Base-by-base conservation (phyloP, 2,113 vertebrate species). In the Emydura subglobosa region DNA sequence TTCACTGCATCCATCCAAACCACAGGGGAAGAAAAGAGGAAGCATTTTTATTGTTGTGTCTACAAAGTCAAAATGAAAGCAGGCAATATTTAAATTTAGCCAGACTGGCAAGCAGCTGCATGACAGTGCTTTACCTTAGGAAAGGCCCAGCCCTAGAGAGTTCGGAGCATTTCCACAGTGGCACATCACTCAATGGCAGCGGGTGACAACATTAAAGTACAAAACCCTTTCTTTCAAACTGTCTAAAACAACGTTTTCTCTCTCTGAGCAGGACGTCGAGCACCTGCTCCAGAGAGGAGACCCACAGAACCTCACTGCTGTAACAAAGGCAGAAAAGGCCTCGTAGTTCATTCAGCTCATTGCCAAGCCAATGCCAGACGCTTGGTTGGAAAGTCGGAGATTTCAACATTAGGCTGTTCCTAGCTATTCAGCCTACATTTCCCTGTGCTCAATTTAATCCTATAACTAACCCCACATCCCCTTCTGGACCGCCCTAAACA, bases 41-140 rank as follows among this genome's bases (percentile, higher is more conserved):
- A 94, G 82, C 82, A 78, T 9, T 92, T 86, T 47, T 89, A 82
- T 21, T 65, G 78, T 65, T 17, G 47, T 87, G 61, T 65, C 53
- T 83, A 86, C 55, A 49, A 82, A 86, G 65, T n/a, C 34, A 88
- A 91, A 94, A 86, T 61, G 24, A 85, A 93, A 96, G 86, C 79
- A 94, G 29, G 3, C 7, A 19, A 21, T 49, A 80, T 24, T 82
- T 83, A 93, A 93, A 93, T 80, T 16, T 16, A 79, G 27, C 49
- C 34, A 16, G 61, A 34, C 31, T 31, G 61, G n/a, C 16, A 7
- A 29, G 34, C 55, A 80, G 53, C 88, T 89, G 79, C 44, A 49
- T 0, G 6, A 86, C 55, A 86, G 81, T 82, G 83, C 49, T 94
- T 78, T 89, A 59, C 27, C 82, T 49, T 25, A 79, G 82, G 74